phyloP scores from a whole-genome alignment of 2,888 invertebrate species.

The Noctua janthe region DNA sequence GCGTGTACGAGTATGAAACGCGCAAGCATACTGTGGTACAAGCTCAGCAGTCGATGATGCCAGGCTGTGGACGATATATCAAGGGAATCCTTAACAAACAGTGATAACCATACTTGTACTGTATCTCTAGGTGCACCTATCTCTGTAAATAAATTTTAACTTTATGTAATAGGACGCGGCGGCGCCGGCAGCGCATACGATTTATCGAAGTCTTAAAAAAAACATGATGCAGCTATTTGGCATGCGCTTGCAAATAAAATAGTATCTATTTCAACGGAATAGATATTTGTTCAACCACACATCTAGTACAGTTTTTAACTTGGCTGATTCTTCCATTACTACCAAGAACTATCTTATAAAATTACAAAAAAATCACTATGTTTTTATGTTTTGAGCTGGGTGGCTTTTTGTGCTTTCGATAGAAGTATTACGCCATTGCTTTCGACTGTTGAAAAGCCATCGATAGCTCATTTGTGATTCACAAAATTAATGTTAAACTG shows the following conservation, averaged over 20 bases:
- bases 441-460: neutral
- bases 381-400: neutral
- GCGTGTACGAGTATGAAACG: neutral
- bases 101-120: no score
- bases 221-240: conserved; percentile 40
- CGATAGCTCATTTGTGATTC: neutral
- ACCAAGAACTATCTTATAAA: neutral
- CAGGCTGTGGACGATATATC: neutral
- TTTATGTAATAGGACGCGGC: conserved; percentile 4
- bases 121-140: neutral
- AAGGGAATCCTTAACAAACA: neutral
- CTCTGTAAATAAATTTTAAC: conserved; percentile 2
- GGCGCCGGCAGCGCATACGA: conserved; percentile 1
- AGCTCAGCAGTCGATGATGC: neutral
- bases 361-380: neutral
- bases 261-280: conserved; percentile 16
- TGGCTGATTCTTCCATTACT: neutral
- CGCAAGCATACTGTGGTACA: no score
- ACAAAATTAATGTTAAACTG: no score
- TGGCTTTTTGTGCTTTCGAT: neutral
- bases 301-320: neutral
- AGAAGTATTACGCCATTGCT: no score
- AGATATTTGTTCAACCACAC: neutral
- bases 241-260: conserved; percentile 15
- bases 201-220: conserved; percentile 26